Evolutionary conservation across 2,888 invertebrate genomes (phyloP).

Genomic region (Sinohyriopsis cumingii): DNA sequence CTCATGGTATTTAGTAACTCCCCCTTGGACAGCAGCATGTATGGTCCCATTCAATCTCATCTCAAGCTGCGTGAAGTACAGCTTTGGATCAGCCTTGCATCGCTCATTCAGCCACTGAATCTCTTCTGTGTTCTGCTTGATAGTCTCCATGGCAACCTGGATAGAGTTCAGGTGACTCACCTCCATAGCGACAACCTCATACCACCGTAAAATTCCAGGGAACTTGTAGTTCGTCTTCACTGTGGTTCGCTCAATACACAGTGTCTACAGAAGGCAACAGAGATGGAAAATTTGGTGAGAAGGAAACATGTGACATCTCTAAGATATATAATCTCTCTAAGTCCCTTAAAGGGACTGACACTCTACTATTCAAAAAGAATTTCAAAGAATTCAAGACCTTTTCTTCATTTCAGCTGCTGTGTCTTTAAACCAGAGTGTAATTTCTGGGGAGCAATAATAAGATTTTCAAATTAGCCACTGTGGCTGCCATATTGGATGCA

Average conservation of each 20-base stretch:
- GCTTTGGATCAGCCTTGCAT: conserved; percentile 77
- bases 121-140: conserved; percentile 57
- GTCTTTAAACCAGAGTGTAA: too few relatives aligned
- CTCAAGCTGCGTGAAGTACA: conserved; percentile 60
- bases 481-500: too few relatives aligned
- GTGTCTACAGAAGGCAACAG: conserved; percentile 51
- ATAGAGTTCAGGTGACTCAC: conserved; percentile 81
- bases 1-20: conserved; percentile 69
- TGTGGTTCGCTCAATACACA: conserved; percentile 65
- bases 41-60: conserved; percentile 68
- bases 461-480: too few relatives aligned
- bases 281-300: too few relatives aligned
- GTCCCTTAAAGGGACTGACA: too few relatives aligned
- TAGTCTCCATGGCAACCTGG: conserved; percentile 60
- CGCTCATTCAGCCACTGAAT: conserved; percentile 83
- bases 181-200: conserved; percentile 80
- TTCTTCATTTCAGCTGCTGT: too few relatives aligned
- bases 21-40: conserved; percentile 68
- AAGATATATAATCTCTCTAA: too few relatives aligned
- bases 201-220: conserved; percentile 69
- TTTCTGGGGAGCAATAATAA: too few relatives aligned
- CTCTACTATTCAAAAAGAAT: too few relatives aligned
- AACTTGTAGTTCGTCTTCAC: conserved; percentile 60
- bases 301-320: too few relatives aligned
- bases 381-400: too few relatives aligned